Evolutionary conservation across 2,113 vertebrate species (phyloP).

Genomic region (Ia io): DNA sequence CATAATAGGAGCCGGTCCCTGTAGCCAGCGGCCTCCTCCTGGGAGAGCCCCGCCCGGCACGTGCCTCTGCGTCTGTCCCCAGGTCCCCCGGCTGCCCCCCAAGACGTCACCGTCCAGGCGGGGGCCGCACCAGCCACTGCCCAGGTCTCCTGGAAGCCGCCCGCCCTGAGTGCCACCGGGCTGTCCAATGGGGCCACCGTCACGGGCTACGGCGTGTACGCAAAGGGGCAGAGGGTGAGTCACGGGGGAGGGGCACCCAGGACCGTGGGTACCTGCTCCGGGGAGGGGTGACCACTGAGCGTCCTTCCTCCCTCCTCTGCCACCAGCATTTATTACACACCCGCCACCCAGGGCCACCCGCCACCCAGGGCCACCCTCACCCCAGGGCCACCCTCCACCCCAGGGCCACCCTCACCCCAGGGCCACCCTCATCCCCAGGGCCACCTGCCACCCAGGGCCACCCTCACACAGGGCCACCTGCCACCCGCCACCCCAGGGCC

Average conservation of each 20-base stretch:
- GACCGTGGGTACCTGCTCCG: accelerated
- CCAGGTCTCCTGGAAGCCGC: constrained; percentile 94
- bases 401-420: too few species aligned
- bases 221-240: constrained; percentile 94
- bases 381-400: too few species aligned
- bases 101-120: constrained; percentile 90
- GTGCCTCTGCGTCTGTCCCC: background rate
- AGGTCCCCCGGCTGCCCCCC: constrained; percentile 95
- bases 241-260: accelerated
- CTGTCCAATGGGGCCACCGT: constrained; percentile 96
- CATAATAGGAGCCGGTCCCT: background rate
- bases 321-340: background rate
- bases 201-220: constrained; percentile 94
- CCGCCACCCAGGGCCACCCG: background rate
- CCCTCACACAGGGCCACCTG: too few species aligned
- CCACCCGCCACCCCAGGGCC: too few species aligned
- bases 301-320: background rate
- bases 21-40: accelerated
- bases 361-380: too few species aligned
- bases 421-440: too few species aligned
- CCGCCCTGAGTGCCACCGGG: constrained; percentile 87
- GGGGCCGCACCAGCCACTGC: constrained; percentile 86
- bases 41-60: background rate
- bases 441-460: background rate
- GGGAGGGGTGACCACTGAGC: accelerated